phyloP scores from a whole-genome alignment of 2,113 vertebrate species.

The Bungarus multicinctus region DNA sequence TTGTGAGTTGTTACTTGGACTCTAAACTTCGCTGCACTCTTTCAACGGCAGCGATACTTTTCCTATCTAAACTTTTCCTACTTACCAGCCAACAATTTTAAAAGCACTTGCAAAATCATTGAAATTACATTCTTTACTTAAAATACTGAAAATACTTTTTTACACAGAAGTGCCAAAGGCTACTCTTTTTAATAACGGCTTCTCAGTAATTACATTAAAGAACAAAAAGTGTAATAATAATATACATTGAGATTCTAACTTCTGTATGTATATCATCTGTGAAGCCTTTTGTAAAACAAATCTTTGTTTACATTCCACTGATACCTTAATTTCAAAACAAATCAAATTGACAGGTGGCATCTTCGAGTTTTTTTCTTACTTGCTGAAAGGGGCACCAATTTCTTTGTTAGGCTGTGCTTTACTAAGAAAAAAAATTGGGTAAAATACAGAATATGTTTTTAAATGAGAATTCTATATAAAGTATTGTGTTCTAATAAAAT shows the following conservation, averaged over 20 bases:
- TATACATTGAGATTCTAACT: slow-evolving; percentile 72
- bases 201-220: slow-evolving; percentile 72
- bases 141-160: slow-evolving; percentile 81
- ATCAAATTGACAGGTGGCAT: slow-evolving; percentile 75
- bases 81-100: slow-evolving; percentile 80
- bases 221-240: slow-evolving; percentile 64
- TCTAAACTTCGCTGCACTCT: slow-evolving; percentile 72
- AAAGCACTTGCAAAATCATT: slow-evolving; percentile 78
- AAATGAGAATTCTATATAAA: slow-evolving; percentile 78
- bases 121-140: slow-evolving; percentile 78
- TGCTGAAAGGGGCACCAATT: slow-evolving; percentile 74
- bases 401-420: slow-evolving; percentile 81
- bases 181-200: slow-evolving; percentile 81
- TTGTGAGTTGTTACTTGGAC: slow-evolving; percentile 66
- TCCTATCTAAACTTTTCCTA: slow-evolving; percentile 77
- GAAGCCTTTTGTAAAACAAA: slow-evolving; percentile 81
- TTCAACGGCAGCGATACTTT: slow-evolving; percentile 77
- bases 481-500: slow-evolving; percentile 83
- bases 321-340: slow-evolving; percentile 82
- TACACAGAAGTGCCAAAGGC: slow-evolving; percentile 87
- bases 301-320: slow-evolving; percentile 85
- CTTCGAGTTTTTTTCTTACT: slow-evolving; percentile 75
- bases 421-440: slow-evolving; percentile 69
- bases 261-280: slow-evolving; percentile 85
- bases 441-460: slow-evolving; percentile 79